Evolutionary conservation across 2,113 vertebrate species (phyloP), one percentile per base, ranked within the genome.

Genomic region (Chelonoidis abingdonii): DNA sequence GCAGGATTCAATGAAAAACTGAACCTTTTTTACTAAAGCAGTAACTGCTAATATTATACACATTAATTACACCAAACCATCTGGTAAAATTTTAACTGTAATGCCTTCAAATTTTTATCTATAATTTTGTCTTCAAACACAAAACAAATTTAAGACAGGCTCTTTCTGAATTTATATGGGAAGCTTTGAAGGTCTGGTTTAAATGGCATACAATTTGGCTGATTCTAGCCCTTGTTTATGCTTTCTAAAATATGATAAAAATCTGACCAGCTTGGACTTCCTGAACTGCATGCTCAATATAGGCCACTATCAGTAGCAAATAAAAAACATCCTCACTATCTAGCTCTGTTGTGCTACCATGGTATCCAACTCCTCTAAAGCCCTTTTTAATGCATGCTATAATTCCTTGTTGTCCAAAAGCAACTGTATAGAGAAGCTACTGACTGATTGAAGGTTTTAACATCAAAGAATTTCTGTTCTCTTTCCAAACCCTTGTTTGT

Each of bases 51-150:
- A 50, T 62, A 35, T 50, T 50, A 49, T 12, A 21, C 35, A 1
- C 0, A 13, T 49, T 4, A 6, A 38, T 22, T 69, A 50, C 38
- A 38, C 21, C 21, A 80, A 25, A 0, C 2, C 3, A 86, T 85
- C 29, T n/a, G 44, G 17, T 17, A 47, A 47, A 47, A 10, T 49
- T 49, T 49, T 49, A 10, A 49, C 47, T 49, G 47, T 49, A 49
- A 49, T 49, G 47, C 47, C 47, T 49, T 49, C 47, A 49, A 49
- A 49, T 49, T 49, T 49, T 10, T 49, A 49, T 2, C 35, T 5
- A 3, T 6, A 7, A 6, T 3, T 2, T 86, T 16, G 65, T 38
- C 65, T 21, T 41, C 54, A 21, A 22, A n/a, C n/a, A 79, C 31
- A 24, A 27, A 0, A 9, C 52, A 50, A 79, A 84, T 53, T 79